Evolutionary conservation across 2,888 invertebrate species (phyloP), one percentile per base, ranked within the genome.

Genomic region (Heliconius hortense): DNA sequence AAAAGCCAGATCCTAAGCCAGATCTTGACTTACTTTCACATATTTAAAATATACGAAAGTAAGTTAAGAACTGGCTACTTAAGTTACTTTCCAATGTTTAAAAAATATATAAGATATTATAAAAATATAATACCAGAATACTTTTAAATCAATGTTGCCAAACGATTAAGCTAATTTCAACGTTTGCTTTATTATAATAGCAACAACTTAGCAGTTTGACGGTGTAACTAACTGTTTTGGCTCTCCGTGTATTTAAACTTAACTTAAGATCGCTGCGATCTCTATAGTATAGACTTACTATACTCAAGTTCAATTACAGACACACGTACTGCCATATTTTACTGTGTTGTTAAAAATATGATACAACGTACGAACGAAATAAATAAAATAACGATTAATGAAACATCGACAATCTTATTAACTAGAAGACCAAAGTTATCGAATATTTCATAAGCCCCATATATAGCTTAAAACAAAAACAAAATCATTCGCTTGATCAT

Each of bases 291-390:
- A 75, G 72, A 72, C 66, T 69, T 26, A 66, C 68, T 76, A 70
- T 76, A 72, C 64, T 66, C 28, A 74, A 77, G 73, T 76, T 79
- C 70, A 77, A 79, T 77, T 74, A 77, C 62, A 76, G 59, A 80
- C 83, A 80, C 83, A 86, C 82, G 86, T 87, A 90, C 88, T 91
- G 92, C 92, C 92, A 92, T 92, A 92, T 90, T 90, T 89, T 89
- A 85, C 88, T 86, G 86, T 83, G 83, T 87, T 87, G 84, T 87
- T 84, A 82, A 88, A 88, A 88, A 88, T 87, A 85, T 88, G 89
- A 86, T 66, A 87, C 85, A 84, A 87, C 84, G 86, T 86, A 86
- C 87, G 88, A 84, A 86, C 82, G 82, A 81, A 74, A 77, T 69
- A 75, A 72, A 78, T 75, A 79, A 75, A 72, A 78, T 75, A 79